Evolutionary conservation across 1,140 invertebrate genomes (phyloP).

Genomic region (Heterodera carotae): DNA sequence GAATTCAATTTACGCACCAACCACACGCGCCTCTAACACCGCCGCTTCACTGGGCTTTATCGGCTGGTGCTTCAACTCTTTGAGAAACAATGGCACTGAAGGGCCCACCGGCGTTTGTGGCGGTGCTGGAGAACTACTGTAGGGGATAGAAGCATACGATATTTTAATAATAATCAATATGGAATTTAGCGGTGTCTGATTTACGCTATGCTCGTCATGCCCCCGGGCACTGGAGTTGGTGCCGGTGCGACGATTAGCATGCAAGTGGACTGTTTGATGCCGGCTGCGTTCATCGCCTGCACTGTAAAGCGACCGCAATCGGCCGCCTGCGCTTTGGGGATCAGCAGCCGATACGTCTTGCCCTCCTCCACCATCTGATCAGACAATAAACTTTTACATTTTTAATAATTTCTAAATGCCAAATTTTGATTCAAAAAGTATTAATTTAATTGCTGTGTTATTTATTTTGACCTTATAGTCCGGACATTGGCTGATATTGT

Average conservation of each 20-base stretch:
- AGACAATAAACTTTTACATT: conserved; percentile 18
- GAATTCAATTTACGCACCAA: conserved; percentile 30
- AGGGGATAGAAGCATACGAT: neutral
- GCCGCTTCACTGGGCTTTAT: conserved; percentile 49
- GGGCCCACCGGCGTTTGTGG: conserved; percentile 62
- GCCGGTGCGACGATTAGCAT: conserved; percentile 65
- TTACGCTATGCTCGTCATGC: conserved; percentile 54
- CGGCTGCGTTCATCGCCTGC: conserved; percentile 63
- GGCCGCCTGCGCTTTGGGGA: conserved; percentile 50
- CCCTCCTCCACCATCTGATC: conserved; percentile 55
- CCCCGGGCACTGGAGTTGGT: conserved; percentile 62
- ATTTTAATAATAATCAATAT: too few species aligned
- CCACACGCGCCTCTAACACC: conserved; percentile 60
- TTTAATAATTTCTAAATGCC: neutral
- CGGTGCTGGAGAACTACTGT: conserved; percentile 59
- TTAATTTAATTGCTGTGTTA: neutral
- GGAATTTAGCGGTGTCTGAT: too few species aligned
- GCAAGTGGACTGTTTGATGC: conserved; percentile 64
- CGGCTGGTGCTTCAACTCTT: conserved; percentile 61
- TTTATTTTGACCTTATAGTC: conserved; percentile 57
- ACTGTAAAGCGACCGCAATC: conserved; percentile 62
- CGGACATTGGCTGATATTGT: conserved; percentile 62
- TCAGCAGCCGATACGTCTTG: conserved; percentile 52
- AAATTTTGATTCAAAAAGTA: neutral
- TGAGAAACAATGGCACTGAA: conserved; percentile 60